Conservation (phyloP, 2,113 vertebrate genomes). For the Coregonus clupeaformis region DNA sequence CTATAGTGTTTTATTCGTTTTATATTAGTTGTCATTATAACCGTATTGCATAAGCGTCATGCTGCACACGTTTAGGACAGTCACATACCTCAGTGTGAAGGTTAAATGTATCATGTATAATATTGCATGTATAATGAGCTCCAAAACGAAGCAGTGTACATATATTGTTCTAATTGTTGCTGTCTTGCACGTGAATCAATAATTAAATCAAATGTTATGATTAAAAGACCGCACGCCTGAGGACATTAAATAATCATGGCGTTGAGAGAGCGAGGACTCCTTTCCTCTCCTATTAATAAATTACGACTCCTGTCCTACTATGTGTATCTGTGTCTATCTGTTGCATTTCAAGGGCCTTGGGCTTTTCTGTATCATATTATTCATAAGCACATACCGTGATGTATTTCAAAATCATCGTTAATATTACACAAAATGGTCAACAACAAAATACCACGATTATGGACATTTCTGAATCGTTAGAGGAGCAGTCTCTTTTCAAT, state of each 20-base stretch:
- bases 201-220: conserved; percentile 77
- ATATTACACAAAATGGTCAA: neutral
- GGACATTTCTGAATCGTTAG: neutral
- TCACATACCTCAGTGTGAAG: too few species aligned
- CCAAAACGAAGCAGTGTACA: conserved; percentile 12
- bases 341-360: conserved; percentile 2
- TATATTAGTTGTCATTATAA: too few species aligned
- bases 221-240: conserved; percentile 59
- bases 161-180: conserved; percentile 56
- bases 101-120: too few species aligned
- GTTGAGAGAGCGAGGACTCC: conserved; percentile 15
- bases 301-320: neutral
- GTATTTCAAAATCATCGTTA: neutral
- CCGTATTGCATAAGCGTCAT: too few species aligned
- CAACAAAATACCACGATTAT: neutral
- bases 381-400: neutral
- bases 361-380: neutral
- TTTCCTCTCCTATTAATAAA: conserved; percentile 24
- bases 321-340: neutral
- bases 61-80: too few species aligned
- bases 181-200: conserved; percentile 70
- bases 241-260: conserved; percentile 67
- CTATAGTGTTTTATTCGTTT: too few species aligned
- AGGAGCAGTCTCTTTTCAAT: too few species aligned
- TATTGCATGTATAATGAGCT: neutral